phyloP scores from a whole-genome alignment of 35 echinoderm and acorn worm genomes.

The Anneissia japonica region DNA sequence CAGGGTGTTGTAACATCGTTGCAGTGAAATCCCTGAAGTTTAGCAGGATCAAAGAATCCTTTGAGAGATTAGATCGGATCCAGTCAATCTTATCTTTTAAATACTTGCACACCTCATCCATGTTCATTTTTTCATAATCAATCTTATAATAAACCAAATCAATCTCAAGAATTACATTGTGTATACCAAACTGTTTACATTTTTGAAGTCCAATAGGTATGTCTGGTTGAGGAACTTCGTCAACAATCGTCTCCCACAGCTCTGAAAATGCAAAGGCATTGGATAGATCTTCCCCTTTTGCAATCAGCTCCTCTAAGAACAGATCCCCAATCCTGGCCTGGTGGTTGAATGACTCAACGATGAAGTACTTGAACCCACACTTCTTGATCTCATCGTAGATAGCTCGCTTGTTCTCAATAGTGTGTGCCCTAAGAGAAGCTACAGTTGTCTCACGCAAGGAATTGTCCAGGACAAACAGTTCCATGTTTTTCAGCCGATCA shows the following conservation, averaged over 20 bases:
- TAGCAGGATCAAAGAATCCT: no score
- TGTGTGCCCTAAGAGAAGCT: slow-evolving; percentile 20
- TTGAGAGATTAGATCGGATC: no score
- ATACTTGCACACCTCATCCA: no score
- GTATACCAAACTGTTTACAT: no score
- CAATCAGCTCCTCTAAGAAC: slow-evolving; percentile 29
- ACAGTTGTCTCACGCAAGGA: slow-evolving; percentile 39
- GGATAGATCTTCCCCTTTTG: slow-evolving; percentile 31
- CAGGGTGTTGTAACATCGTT: neutral
- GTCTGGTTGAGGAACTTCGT: no score
- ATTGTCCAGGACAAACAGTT: slow-evolving; percentile 44
- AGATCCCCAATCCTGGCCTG: slow-evolving; percentile 34
- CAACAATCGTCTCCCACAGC: neutral
- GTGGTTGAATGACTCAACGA: slow-evolving; percentile 28
- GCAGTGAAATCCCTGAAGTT: neutral
- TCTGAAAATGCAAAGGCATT: slow-evolving; percentile 33
- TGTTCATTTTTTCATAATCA: no score
- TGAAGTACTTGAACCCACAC: slow-evolving; percentile 13
- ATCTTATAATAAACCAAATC: no score
- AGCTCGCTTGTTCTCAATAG: slow-evolving; percentile 22
- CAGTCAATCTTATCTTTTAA: no score
- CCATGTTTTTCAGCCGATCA: slow-evolving; percentile 6
- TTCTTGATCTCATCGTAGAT: slow-evolving; percentile 25
- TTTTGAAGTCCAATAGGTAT: no score
- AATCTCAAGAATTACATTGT: no score